Conservation (phyloP, 2,888 invertebrate genomes). For the Amphiduros pacificus region DNA sequence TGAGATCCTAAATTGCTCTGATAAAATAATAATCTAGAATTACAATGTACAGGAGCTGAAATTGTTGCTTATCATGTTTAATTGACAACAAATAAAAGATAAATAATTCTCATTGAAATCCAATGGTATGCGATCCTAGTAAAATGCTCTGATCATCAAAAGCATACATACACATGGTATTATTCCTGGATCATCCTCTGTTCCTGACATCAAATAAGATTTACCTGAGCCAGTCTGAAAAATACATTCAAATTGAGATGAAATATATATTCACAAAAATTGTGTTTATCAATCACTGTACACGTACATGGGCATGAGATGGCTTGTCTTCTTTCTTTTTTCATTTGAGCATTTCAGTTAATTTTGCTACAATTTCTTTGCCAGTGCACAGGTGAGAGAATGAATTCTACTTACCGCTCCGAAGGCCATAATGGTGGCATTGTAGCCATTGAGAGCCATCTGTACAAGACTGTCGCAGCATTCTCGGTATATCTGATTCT, state of each 20-base stretch:
- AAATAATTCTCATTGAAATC: no score
- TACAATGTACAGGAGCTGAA: no score
- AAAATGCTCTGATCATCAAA: no score
- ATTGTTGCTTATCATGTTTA: no score
- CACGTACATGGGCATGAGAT: not conserved
- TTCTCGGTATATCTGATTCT: slow-evolving; percentile 46
- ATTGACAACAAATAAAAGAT: no score
- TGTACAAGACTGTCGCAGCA: slow-evolving; percentile 45
- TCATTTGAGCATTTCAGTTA: not conserved
- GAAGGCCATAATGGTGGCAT: slow-evolving; percentile 47
- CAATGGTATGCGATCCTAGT: no score
- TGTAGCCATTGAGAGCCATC: slow-evolving; percentile 49
- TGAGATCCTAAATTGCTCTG: no score
- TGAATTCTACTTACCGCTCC: slow-evolving; percentile 44
- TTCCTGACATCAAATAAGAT: slow-evolving; percentile 48
- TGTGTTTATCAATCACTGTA: not conserved
- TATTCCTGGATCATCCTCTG: slow-evolving; percentile 48
- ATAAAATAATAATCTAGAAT: no score
- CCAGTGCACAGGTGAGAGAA: not conserved
- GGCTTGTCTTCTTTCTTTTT: not conserved
- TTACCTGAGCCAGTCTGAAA: slow-evolving; percentile 50
- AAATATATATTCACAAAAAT: not conserved
- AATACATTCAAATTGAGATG: not conserved
- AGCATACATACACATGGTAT: slow-evolving; percentile 41
- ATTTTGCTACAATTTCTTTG: not conserved